A percentile compares a stretch with the other conserved stretches of the same genome.
These are phyloP conservation scores for Cynoglossus semilaevis DNA, from an alignment of 2,113 vertebrate species.

Conservation along the genomic window DNA sequence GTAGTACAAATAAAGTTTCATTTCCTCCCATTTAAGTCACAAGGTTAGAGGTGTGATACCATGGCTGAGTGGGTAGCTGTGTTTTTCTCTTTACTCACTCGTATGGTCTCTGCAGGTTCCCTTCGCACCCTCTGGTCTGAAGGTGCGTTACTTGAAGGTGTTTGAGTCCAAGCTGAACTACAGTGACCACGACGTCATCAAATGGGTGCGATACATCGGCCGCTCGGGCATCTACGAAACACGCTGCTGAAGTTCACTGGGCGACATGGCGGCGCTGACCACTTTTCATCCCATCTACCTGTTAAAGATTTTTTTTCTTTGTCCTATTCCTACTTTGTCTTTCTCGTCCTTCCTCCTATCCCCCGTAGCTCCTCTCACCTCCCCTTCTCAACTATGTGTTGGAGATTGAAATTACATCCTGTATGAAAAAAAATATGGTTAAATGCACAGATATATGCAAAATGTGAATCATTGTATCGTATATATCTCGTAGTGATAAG, in stretches of 20 bases:
- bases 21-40: no score
- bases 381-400: constrained; percentile 58
- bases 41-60: no score
- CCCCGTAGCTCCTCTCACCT: constrained; percentile 47
- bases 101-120: constrained; percentile 80
- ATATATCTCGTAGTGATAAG: constrained; percentile 72
- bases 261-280: constrained; percentile 61
- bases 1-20: not conserved
- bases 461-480: constrained; percentile 73
- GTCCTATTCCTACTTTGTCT: constrained; percentile 32
- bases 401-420: constrained; percentile 64
- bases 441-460: constrained; percentile 75
- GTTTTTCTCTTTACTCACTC: constrained; percentile 1
- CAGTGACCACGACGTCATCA: constrained; percentile 99
- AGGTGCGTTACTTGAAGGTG: constrained; percentile 99
- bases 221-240: constrained; percentile 99
- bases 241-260: constrained; percentile 84
- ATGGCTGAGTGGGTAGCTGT: no score
- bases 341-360: constrained; percentile 23
- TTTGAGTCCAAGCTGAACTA: constrained; percentile 99
- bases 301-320: constrained; percentile 42
- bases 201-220: constrained; percentile 99
- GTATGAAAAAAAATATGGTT: constrained; percentile 55
- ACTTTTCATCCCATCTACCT: constrained; percentile 40
- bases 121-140: constrained; percentile 95